phyloP scores from a whole-genome alignment of 2,113 vertebrate species.

The Sinocyclocheilus anshuiensis region DNA sequence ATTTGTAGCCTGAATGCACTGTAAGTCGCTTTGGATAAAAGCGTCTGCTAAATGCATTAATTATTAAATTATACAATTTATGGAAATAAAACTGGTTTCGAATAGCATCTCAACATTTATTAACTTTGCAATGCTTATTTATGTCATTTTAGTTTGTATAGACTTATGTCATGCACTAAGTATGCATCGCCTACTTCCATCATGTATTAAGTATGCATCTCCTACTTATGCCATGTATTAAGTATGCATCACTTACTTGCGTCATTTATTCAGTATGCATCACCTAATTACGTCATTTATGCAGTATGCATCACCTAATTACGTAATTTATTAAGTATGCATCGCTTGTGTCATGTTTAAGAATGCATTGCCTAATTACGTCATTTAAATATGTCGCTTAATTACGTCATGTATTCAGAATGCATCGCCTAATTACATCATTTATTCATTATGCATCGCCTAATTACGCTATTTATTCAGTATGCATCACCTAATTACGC shows the following conservation, averaged over 20 bases:
- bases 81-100: neutral
- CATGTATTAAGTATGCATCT: neutral
- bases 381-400: no score
- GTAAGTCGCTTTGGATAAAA: no score
- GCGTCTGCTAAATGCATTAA: no score
- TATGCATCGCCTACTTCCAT: fast-evolving
- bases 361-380: neutral
- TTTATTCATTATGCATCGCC: neutral
- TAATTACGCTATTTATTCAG: neutral
- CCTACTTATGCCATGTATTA: neutral
- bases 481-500: neutral
- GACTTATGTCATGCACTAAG: neutral
- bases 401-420: neutral
- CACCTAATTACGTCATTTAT: neutral
- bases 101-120: neutral
- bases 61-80: no score
- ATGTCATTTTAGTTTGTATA: neutral
- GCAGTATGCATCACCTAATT: neutral
- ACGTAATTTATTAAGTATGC: neutral
- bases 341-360: fast-evolving
- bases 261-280: neutral
- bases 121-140: neutral
- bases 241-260: neutral
- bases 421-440: neutral
- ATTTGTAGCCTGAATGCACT: no score